Evolutionary conservation across 2,888 invertebrate species (phyloP).

Genomic region (Achlya flavicornis): DNA sequence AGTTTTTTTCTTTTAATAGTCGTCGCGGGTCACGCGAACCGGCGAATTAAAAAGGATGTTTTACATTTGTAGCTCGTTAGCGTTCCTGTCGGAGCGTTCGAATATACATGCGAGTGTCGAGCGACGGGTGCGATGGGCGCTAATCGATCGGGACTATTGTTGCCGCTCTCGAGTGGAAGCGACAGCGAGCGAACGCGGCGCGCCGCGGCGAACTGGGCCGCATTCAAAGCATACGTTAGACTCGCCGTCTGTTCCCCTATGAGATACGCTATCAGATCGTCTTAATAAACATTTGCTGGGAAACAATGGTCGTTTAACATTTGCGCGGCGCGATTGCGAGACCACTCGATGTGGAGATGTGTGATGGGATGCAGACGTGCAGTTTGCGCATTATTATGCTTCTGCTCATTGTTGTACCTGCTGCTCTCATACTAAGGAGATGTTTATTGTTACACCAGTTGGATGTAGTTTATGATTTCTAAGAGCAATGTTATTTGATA

Average conservation of each 20-base stretch:
- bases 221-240: conserved; percentile 76
- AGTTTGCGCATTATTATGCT: conserved; percentile 59
- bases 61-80: conserved; percentile 67
- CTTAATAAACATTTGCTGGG: conserved; percentile 80
- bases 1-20: conserved; percentile 78
- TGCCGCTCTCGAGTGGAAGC: conserved; percentile 33
- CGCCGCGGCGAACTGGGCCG: conserved; percentile 29
- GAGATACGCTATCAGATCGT: conserved; percentile 79
- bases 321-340: conserved; percentile 54
- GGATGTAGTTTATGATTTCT: not conserved
- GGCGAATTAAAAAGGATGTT: conserved; percentile 65
- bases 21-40: conserved; percentile 70
- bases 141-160: conserved; percentile 78
- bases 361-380: conserved; percentile 40
- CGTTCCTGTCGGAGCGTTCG: conserved; percentile 36
- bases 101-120: conserved; percentile 40
- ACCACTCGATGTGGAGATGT: conserved; percentile 47
- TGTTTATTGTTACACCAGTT: not conserved
- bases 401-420: conserved; percentile 55
- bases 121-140: conserved; percentile 45
- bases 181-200: conserved; percentile 30
- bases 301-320: conserved; percentile 78
- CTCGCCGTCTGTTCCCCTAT: conserved; percentile 68
- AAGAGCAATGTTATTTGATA: not conserved
- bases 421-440: conserved; percentile 26